Evolutionary conservation across 1,140 invertebrate species (phyloP), one percentile per base, ranked within the genome.

Genomic region (Rhyzopertha dominica): DNA sequence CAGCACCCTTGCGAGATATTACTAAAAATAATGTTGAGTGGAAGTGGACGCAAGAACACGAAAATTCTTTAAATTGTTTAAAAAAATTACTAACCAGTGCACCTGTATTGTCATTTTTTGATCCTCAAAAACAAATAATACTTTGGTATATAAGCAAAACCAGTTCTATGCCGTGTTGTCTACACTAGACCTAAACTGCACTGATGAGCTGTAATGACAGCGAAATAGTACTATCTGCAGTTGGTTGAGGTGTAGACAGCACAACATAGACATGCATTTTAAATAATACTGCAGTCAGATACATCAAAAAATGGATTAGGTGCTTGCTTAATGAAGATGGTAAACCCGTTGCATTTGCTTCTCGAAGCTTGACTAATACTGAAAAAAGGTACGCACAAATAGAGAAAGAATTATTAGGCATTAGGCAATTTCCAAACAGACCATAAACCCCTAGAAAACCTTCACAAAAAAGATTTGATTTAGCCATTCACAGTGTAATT

Each of bases 401-500:
- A n/a, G 67, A 72, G 38, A 70, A 68, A 40, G 68, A 73, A 50
- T 48, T 57, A 12, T 49, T 69, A 5, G 61, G n/a, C n/a, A n/a
- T n/a, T n/a, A n/a, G n/a, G n/a, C n/a, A n/a, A n/a, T n/a, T n/a
- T n/a, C n/a, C n/a, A n/a, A n/a, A n/a, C n/a, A n/a, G n/a, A n/a
- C n/a, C n/a, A n/a, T n/a, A n/a, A n/a, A n/a, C n/a, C n/a, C n/a
- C n/a, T n/a, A n/a, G n/a, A n/a, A n/a, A n/a, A n/a, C n/a, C n/a
- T n/a, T n/a, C n/a, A n/a, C n/a, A n/a, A n/a, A n/a, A n/a, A n/a
- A n/a, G n/a, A n/a, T n/a, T n/a, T n/a, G n/a, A n/a, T n/a, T n/a
- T n/a, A n/a, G n/a, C n/a, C n/a, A n/a, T n/a, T n/a, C n/a, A n/a
- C n/a, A n/a, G n/a, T n/a, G n/a, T n/a, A n/a, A n/a, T n/a, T n/a